Evolutionary conservation across 1,140 invertebrate species (phyloP), one percentile per base, ranked within the genome.

Genomic region (Ericerus pela): DNA sequence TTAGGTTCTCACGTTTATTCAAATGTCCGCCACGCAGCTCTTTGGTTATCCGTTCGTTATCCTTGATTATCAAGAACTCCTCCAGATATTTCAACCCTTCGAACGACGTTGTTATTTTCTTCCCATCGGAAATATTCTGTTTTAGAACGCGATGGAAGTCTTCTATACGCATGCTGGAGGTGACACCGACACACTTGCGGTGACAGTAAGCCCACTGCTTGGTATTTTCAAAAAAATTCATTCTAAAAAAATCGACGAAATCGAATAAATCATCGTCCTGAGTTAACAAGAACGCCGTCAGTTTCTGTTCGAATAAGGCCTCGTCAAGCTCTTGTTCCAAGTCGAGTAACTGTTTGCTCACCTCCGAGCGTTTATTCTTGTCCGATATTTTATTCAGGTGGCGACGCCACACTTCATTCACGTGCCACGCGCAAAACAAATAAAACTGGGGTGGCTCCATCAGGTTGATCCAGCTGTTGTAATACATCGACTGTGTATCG

Each of bases 351-450:
- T 26, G 18, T 3, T 12, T 28, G 20, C 14, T 18, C 16, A 20
- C 16, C 14, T 29, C 29, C 12, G 2, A 10, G 8, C n/a, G 31
- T 33, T 33, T 33, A 10, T 33, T n/a, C n/a, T 33, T 33, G n/a
- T n/a, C n/a, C 8, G 31, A n/a, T 33, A 52, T 52, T 52, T 52
- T 52, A 2, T 0, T 27, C 1, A 52, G 28, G 28, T 52, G 24
- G 18, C 31, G 28, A 1, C 28, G n/a, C 52, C 52, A 53, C 33
- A 10, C 52, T 31, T 36, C 5, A 30, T 16, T 29, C 1, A 53
- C 51, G n/a, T 53, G 51, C 51, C 51, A 53, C 11, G 12, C 31
- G 22, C n/a, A 53, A 53, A 30, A 53, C 20, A 53, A 6, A 6
- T 0, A 14, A 14, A 20, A 31, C 6, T 53, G 8, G 16, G 22